Percentiles rank a stretch among this genome's conserved stretches.
These are phyloP conservation scores for Limnephilus lunatus DNA, from an alignment of 2,888 invertebrate species.

Conservation along the genomic window DNA sequence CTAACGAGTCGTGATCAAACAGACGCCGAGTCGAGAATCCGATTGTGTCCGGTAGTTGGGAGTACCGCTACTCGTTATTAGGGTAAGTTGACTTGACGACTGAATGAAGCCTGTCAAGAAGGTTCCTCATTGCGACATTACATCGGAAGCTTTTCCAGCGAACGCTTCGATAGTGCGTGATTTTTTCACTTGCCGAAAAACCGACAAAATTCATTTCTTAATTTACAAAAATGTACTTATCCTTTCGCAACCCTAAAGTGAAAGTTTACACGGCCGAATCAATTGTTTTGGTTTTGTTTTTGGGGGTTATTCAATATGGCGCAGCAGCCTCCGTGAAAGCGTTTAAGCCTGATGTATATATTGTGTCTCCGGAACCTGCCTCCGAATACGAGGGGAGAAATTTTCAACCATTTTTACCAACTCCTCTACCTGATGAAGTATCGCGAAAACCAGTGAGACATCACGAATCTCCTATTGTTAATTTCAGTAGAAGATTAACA, in stretches of 20 bases:
- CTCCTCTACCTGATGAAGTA: conserved; percentile 57
- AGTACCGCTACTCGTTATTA: conserved; percentile 62
- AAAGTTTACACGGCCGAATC: neutral
- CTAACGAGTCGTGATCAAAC: conserved; percentile 64
- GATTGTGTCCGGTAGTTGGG: conserved; percentile 31
- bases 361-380: conserved; percentile 61
- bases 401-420: conserved; percentile 58
- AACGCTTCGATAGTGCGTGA: conserved; percentile 35
- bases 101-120: neutral
- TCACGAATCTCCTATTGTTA: neutral
- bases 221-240: conserved; percentile 14
- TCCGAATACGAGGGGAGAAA: conserved; percentile 37
- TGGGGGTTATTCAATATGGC: conserved; percentile 44
- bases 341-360: conserved; percentile 52
- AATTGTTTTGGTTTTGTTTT: conserved; percentile 27
- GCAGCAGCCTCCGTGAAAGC: conserved; percentile 58
- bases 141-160: conserved; percentile 48
- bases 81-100: conserved; percentile 57
- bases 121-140: conserved; percentile 41
- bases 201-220: neutral
- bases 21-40: conserved; percentile 40
- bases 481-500: neutral
- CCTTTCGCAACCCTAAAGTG: neutral
- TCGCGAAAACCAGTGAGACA: neutral
- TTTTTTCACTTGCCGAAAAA: neutral